phyloP scores from a whole-genome alignment of 2,888 invertebrate species.

The Parnassius smintheus region DNA sequence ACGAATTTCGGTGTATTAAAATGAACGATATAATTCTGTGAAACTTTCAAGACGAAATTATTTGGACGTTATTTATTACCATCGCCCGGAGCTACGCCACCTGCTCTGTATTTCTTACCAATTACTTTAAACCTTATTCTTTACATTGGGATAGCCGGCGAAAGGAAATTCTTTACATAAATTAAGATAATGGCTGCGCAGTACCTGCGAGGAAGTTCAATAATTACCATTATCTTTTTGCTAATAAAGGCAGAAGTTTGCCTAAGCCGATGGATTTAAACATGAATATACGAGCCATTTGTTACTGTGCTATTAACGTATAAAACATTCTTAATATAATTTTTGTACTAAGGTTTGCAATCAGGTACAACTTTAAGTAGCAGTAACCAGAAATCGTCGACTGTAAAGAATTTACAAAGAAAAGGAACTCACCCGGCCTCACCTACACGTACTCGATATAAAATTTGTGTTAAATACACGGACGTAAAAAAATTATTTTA shows the following conservation, averaged over 20 bases:
- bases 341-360: no score
- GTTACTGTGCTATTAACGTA: not conserved
- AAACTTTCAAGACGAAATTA: slow-evolving; percentile 32
- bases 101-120: slow-evolving; percentile 49
- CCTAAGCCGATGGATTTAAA: slow-evolving; percentile 9
- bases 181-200: slow-evolving; percentile 37
- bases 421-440: no score
- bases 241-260: slow-evolving; percentile 23
- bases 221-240: slow-evolving; percentile 18
- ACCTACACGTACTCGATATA: no score
- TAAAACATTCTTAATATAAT: no score
- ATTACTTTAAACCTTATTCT: slow-evolving; percentile 45
- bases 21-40: not conserved
- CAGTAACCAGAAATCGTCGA: no score
- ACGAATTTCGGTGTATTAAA: not conserved
- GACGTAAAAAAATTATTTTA: no score
- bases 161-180: slow-evolving; percentile 42
- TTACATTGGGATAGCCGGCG: slow-evolving; percentile 37
- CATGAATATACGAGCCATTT: not conserved
- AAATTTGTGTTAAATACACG: no score
- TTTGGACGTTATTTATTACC: slow-evolving; percentile 50
- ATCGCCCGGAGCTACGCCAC: slow-evolving; percentile 38
- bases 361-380: no score
- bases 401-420: no score
- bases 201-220: slow-evolving; percentile 18